Evolutionary conservation across 2,113 vertebrate genomes (phyloP).

Genomic region (Periophthalmus modestus): DNA sequence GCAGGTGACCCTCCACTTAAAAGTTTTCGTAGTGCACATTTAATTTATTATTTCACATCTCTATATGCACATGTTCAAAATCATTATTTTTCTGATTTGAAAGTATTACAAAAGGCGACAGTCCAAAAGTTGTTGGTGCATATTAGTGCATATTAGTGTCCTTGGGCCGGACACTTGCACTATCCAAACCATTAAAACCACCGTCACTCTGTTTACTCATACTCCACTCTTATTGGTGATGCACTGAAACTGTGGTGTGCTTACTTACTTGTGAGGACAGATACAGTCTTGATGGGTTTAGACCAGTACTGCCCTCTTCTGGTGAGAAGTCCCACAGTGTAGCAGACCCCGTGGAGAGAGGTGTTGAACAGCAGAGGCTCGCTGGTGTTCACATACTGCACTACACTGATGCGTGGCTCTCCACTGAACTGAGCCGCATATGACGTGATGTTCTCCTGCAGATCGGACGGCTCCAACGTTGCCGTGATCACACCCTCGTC

Average conservation of each 20-base stretch:
- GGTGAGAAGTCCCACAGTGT: conserved; percentile 85
- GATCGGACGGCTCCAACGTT: conserved; percentile 83
- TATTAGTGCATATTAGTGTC: too few species aligned
- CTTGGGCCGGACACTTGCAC: too few species aligned
- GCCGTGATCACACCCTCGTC: conserved; percentile 80
- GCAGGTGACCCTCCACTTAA: too few species aligned
- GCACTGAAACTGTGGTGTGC: background rate
- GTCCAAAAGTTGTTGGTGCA: too few species aligned
- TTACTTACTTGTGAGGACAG: conserved; percentile 90
- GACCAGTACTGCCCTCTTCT: conserved; percentile 78
- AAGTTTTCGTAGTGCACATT: too few species aligned
- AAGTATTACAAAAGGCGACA: too few species aligned
- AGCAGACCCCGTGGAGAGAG: conserved; percentile 88
- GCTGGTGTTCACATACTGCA: conserved; percentile 82
- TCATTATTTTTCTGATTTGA: too few species aligned
- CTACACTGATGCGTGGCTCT: conserved; percentile 84
- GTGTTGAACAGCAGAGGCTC: conserved; percentile 85
- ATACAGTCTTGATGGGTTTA: conserved; percentile 79
- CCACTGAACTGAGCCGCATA: conserved; percentile 90
- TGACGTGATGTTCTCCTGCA: conserved; percentile 77
- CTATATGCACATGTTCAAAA: too few species aligned
- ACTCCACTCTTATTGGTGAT: too few species aligned
- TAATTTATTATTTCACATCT: too few species aligned
- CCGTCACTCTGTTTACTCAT: too few species aligned
- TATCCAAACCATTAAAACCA: too few species aligned